phyloP scores from a whole-genome alignment of 1,140 invertebrate genomes.

The Neomicropteryx cornuta region DNA sequence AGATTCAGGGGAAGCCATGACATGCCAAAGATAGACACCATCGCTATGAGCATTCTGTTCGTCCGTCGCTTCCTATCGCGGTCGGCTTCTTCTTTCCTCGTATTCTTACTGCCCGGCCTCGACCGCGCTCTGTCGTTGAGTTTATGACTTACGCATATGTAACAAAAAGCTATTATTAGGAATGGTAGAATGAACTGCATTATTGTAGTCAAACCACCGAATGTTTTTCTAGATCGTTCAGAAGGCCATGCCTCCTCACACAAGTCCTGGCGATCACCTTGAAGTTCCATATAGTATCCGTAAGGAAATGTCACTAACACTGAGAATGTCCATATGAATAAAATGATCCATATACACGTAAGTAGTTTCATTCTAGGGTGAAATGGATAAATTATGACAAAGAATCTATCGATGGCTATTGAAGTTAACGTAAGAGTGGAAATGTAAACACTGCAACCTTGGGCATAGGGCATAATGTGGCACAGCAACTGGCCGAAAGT shows the following conservation, averaged over 20 bases:
- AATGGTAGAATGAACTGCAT: slow-evolving; percentile 94
- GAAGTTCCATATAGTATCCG: slow-evolving; percentile 41
- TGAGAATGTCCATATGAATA: slow-evolving; percentile 85
- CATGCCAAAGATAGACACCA: slow-evolving; percentile 91
- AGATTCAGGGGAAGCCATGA: slow-evolving; percentile 96
- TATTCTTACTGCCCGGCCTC: slow-evolving; percentile 66
- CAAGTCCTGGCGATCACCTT: slow-evolving; percentile 33
- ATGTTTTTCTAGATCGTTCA: slow-evolving; percentile 61
- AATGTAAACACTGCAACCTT: slow-evolving; percentile 92
- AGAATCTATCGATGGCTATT: slow-evolving; percentile 94
- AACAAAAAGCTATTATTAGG: slow-evolving; percentile 89
- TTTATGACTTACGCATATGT: slow-evolving; percentile 83
- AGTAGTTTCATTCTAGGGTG: slow-evolving; percentile 80
- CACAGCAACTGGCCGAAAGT: slow-evolving; percentile 82
- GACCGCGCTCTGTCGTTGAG: slow-evolving; percentile 63
- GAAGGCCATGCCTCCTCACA: slow-evolving; percentile 90
- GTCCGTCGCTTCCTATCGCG: slow-evolving; percentile 66
- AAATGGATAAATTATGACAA: slow-evolving; percentile 96
- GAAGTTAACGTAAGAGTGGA: slow-evolving; percentile 94
- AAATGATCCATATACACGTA: slow-evolving; percentile 75
- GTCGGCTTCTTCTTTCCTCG: slow-evolving; percentile 61
- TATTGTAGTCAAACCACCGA: slow-evolving; percentile 76
- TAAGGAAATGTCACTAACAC: slow-evolving; percentile 85
- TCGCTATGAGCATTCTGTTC: slow-evolving; percentile 92
- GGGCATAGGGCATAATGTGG: slow-evolving; percentile 85